These are phyloP conservation scores for Mamestra brassicae DNA, from an alignment of 2,888 invertebrate species.

Conservation along the genomic window DNA sequence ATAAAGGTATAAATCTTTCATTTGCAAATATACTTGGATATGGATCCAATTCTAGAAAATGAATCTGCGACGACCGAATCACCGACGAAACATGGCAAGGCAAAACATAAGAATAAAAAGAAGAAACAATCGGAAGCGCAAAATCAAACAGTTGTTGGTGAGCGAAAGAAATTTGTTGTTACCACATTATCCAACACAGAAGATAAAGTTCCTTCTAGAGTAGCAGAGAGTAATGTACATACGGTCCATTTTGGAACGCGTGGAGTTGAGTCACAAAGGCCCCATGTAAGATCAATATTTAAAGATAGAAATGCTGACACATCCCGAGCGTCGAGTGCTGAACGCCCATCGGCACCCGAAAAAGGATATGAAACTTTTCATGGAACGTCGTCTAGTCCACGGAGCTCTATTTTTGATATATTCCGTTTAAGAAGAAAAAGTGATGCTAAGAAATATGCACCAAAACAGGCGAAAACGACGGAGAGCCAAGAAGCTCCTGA, in stretches of 20 bases:
- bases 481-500: conserved; percentile 80
- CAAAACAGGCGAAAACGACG: conserved; percentile 76
- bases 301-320: conserved; percentile 82
- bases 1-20: conserved; percentile 76
- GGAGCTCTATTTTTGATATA: conserved; percentile 89
- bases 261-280: conserved; percentile 87
- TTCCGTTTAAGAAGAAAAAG: conserved; percentile 88
- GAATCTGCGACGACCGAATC: conserved; percentile 85
- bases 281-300: conserved; percentile 87
- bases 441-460: conserved; percentile 85
- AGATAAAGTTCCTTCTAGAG: conserved; percentile 80
- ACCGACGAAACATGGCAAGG: conserved; percentile 84
- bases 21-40: conserved; percentile 73
- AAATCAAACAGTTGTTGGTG: conserved; percentile 86
- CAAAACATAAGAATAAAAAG: conserved; percentile 86
- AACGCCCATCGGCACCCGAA: conserved; percentile 79
- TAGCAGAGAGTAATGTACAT: conserved; percentile 84
- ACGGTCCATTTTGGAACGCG: conserved; percentile 89
- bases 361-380: conserved; percentile 90
- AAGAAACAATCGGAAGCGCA: conserved; percentile 81
- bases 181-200: conserved; percentile 83
- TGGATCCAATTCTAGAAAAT: conserved; percentile 90
- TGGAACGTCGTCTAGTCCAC: conserved; percentile 88
- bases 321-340: conserved; percentile 84
- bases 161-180: conserved; percentile 86